A percentile compares a stretch with the other conserved stretches of the same genome.
Conservation (phyloP, 2,113 vertebrate species). For the Anoura caudifer region DNA sequence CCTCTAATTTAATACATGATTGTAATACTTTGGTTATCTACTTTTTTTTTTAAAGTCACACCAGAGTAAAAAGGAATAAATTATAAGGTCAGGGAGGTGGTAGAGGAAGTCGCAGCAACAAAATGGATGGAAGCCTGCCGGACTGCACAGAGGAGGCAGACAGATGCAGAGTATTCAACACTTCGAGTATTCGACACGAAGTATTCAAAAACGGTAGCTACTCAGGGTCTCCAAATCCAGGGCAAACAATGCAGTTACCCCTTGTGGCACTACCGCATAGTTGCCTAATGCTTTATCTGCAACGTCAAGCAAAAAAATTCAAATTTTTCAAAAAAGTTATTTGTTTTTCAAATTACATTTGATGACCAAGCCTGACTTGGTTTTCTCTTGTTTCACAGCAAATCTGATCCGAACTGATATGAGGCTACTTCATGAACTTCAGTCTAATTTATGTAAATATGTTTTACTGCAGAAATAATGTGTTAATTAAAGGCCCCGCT, state of each 20-base stretch:
- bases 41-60: neutral
- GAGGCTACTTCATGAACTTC: neutral
- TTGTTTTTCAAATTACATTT: neutral
- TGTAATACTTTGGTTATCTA: neutral
- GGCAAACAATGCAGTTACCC: neutral
- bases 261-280: fast-evolving
- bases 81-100: neutral
- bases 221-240: fast-evolving
- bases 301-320: neutral
- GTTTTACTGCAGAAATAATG: slow-evolving; percentile 19
- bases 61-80: neutral
- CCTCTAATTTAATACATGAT: neutral
- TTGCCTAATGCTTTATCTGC: neutral
- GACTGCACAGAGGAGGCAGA: neutral
- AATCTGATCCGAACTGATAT: neutral
- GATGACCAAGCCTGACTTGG: neutral
- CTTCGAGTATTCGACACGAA: neutral
- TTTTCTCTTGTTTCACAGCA: neutral
- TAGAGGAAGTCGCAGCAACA: neutral
- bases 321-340: neutral
- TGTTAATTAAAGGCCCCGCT: slow-evolving; percentile 7
- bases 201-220: neutral
- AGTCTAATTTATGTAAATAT: neutral
- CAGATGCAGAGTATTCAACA: neutral
- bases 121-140: neutral